Evolutionary conservation across 1,140 invertebrate species (phyloP), one percentile per base, ranked within the genome.

Genomic region (Sminthurides bifidus): DNA sequence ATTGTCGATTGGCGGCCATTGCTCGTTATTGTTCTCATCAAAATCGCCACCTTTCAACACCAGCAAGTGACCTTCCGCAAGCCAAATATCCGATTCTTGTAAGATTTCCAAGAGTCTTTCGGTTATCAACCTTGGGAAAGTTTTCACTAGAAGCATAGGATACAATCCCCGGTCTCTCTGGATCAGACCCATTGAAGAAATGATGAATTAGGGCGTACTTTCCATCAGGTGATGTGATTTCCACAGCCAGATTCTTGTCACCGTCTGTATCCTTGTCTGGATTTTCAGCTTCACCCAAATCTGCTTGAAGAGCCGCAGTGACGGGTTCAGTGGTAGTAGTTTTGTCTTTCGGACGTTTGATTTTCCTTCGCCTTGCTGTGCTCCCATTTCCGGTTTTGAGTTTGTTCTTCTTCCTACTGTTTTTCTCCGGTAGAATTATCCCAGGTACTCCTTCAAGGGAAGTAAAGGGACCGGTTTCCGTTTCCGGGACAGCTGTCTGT

Each of bases 181-280:
- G 79, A 1, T 81, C 77, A 6, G 74, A 75, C 0, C 76, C 66
- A 66, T 85, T 86, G 45, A 90, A 76, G 70, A 91, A 87, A 66
- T 83, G 83, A 65, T 90, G 85, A 58, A 92, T 87, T 0, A 91
- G 71, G 2, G 85, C 87, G 68, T 92, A 92, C 72, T 89, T 90
- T 10, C 86, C 87, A 66, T 89, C 86, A 40, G 83, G 81, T 21
- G 60, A 52, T 12, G 59, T 58, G 26, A 65, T 65, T 53, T 65
- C 63, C 15, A 65, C 27, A 21, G 63, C 63, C 23, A 65, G 31
- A 46, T 65, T 65, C 44, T 65, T 65, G 27, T 65, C 63, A 41
- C 58, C 61, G 30, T 37, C 38, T 6, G 44, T 38, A 5, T 23
- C n/a, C 3, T 43, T 59, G 29, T 19, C 40, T 4, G 43, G 43